Evolutionary conservation across 2,888 invertebrate genomes (phyloP).

Genomic region (Pseudococcus viburni): DNA sequence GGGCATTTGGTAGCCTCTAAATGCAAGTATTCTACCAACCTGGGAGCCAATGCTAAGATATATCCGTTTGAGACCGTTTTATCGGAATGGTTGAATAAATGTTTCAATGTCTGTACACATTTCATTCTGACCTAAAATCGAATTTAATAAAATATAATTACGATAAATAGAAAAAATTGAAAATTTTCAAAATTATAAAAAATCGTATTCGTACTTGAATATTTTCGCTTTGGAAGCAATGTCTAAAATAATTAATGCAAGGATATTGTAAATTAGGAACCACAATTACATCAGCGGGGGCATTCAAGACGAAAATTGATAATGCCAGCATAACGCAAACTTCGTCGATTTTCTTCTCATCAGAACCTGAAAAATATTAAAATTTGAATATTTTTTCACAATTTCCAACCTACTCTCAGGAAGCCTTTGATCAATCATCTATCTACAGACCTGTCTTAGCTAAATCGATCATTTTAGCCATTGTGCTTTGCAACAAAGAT

Average conservation of each 20-base stretch:
- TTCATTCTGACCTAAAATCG: slow-evolving; percentile 78
- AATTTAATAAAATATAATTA: background rate
- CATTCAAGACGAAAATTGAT: slow-evolving; percentile 88
- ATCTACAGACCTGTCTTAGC: slow-evolving; percentile 81
- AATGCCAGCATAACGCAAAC: slow-evolving; percentile 90
- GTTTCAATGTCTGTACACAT: slow-evolving; percentile 84
- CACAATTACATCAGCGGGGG: slow-evolving; percentile 82
- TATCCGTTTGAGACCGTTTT: slow-evolving; percentile 82
- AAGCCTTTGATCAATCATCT: slow-evolving; percentile 57
- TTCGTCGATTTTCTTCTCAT: slow-evolving; percentile 85
- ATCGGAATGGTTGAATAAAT: slow-evolving; percentile 83
- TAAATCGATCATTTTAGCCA: slow-evolving; percentile 91
- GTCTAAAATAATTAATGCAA: slow-evolving; percentile 92
- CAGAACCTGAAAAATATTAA: slow-evolving; percentile 73
- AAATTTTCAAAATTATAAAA: background rate
- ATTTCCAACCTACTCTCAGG: too few relatives aligned
- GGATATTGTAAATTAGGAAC: slow-evolving; percentile 90
- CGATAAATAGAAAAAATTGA: background rate
- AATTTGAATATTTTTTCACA: too few relatives aligned
- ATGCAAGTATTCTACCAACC: slow-evolving; percentile 83
- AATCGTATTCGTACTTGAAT: slow-evolving; percentile 72
- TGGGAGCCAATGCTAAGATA: slow-evolving; percentile 85
- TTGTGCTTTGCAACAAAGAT: slow-evolving; percentile 86
- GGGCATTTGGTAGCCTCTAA: slow-evolving; percentile 77
- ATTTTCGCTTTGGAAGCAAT: slow-evolving; percentile 81